Evolutionary conservation across 2,113 vertebrate genomes (phyloP).

Genomic region (Nothobranchius furzeri): DNA sequence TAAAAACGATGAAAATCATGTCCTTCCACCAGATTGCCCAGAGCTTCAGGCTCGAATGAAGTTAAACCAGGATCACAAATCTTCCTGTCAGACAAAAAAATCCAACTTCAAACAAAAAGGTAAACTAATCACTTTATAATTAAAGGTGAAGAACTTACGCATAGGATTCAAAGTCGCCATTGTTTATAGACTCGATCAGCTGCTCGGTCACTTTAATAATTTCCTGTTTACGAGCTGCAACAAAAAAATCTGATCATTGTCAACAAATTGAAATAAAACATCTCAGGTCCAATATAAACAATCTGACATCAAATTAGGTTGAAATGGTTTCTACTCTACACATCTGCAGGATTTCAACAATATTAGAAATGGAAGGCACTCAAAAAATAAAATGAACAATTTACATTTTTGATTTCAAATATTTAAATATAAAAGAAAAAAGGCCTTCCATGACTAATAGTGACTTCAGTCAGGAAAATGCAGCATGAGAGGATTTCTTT

Average conservation of each 20-base stretch:
- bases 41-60: slow-evolving; percentile 95
- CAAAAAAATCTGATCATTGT: slow-evolving; percentile 58
- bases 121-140: neutral
- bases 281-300: slow-evolving; percentile 34
- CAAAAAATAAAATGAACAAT: neutral
- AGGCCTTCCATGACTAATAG: slow-evolving; percentile 74
- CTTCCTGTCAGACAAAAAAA: slow-evolving; percentile 81
- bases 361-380: slow-evolving; percentile 74
- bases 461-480: slow-evolving; percentile 61
- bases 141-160: slow-evolving; percentile 64
- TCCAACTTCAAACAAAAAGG: slow-evolving; percentile 5
- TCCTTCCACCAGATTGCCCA: slow-evolving; percentile 97
- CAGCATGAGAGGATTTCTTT: slow-evolving; percentile 53
- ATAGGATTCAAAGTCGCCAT: slow-evolving; percentile 81
- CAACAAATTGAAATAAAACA: neutral
- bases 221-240: slow-evolving; percentile 81
- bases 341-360: slow-evolving; percentile 32
- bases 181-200: slow-evolving; percentile 83
- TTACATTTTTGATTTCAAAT: slow-evolving; percentile 5
- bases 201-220: slow-evolving; percentile 83
- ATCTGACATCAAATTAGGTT: slow-evolving; percentile 38
- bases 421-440: slow-evolving; percentile 18
- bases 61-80: slow-evolving; percentile 97
- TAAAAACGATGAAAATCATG: slow-evolving; percentile 98
- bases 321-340: slow-evolving; percentile 61